Conservation (phyloP, 2,113 vertebrate genomes). For the Panurus biarmicus region DNA sequence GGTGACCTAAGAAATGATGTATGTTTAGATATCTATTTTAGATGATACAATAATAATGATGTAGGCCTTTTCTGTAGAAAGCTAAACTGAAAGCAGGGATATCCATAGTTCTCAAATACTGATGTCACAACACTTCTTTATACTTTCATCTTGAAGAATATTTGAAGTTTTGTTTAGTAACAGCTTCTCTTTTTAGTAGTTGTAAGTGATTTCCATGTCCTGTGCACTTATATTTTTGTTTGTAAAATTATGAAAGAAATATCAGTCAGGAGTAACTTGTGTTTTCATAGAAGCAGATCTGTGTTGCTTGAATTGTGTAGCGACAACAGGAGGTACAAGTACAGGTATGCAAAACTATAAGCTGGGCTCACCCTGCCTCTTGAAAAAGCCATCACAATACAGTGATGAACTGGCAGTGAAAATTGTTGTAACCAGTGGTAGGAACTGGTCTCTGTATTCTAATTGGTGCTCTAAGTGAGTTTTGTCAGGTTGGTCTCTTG, state of each 20-base stretch:
- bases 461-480: slow-evolving; percentile 27
- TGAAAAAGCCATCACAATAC: neutral
- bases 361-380: neutral
- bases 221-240: neutral
- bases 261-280: neutral
- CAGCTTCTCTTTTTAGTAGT: neutral
- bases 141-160: neutral
- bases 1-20: neutral
- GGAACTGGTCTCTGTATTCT: slow-evolving; percentile 8
- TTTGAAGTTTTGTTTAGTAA: neutral
- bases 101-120: neutral
- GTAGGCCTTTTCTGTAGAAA: neutral
- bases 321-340: neutral
- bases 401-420: neutral
- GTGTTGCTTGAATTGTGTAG: neutral
- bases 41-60: slow-evolving; percentile 1
- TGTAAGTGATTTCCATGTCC: neutral
- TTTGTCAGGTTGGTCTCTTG: slow-evolving; percentile 50
- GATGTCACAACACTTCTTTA: neutral
- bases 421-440: neutral
- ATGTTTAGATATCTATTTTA: slow-evolving; percentile 37
- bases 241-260: neutral
- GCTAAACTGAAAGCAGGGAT: neutral
- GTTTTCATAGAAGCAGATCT: neutral
- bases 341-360: neutral